Evolutionary conservation across 2,888 invertebrate genomes (phyloP).

Genomic region (Oeneis ivallda): DNA sequence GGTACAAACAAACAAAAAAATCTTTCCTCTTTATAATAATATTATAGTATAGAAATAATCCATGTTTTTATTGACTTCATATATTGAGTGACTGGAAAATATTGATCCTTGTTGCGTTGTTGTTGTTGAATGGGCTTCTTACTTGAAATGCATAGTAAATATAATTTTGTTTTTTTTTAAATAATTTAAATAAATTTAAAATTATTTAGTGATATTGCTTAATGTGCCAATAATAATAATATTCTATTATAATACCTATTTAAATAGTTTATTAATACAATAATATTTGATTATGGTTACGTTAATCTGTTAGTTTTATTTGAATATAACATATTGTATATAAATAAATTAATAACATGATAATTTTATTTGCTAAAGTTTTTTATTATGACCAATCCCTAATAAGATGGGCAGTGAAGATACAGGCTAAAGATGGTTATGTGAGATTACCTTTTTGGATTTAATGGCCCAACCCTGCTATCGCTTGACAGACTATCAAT

Average conservation of each 20-base stretch:
- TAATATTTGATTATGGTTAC: neutral
- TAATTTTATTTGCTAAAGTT: neutral
- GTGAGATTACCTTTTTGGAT: too few species aligned
- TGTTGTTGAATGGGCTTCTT: neutral
- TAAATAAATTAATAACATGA: slow-evolving; percentile 6
- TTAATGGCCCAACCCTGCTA: too few species aligned
- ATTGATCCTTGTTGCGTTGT: too few species aligned
- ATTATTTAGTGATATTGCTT: slow-evolving; percentile 11
- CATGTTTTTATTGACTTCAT: too few species aligned
- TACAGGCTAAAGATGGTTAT: too few species aligned
- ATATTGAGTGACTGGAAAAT: too few species aligned
- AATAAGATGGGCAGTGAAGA: too few species aligned
- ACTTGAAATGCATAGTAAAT: neutral
- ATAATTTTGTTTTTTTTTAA: too few species aligned
- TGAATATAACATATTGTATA: slow-evolving; percentile 8
- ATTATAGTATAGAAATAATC: too few species aligned
- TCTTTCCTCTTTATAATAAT: too few species aligned
- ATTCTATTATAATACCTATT: neutral
- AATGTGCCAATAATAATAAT: slow-evolving; percentile 12
- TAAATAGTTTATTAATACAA: neutral
- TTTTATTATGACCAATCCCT: neutral
- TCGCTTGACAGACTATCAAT: too few species aligned
- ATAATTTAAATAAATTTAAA: neutral
- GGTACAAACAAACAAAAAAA: too few species aligned
- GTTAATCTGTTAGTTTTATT: slow-evolving; percentile 11